Conservation (phyloP, 2,888 invertebrate genomes). For the Drosophila heteroneura region DNA sequence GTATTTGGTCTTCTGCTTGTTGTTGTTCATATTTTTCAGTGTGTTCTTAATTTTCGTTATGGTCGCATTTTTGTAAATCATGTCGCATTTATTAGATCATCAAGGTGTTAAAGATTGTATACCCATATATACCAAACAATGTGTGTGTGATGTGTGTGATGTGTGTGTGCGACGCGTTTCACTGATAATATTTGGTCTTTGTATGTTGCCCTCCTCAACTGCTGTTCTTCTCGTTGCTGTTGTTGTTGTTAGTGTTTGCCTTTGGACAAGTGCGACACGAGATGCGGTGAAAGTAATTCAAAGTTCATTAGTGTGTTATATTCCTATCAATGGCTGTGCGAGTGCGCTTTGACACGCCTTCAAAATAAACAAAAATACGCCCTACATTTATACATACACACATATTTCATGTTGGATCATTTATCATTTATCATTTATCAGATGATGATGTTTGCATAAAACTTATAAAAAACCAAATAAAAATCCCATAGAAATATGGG, state of each 20-base stretch:
- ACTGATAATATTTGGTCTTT: conserved; percentile 72
- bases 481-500: not conserved
- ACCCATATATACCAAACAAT: not conserved
- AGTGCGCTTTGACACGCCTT: conserved; percentile 46
- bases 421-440: conserved; percentile 45
- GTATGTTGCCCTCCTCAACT: conserved; percentile 40
- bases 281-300: conserved; percentile 65
- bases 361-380: conserved; percentile 37
- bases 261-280: conserved; percentile 41
- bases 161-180: conserved; percentile 56
- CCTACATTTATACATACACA: conserved; percentile 9
- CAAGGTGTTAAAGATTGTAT: conserved; percentile 79
- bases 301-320: conserved; percentile 67
- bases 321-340: not conserved
- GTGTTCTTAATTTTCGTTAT: conserved; percentile 54
- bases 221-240: conserved; percentile 23
- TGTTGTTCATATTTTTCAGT: conserved; percentile 28
- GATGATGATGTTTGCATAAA: conserved; percentile 39
- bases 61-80: conserved; percentile 72
- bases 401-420: conserved; percentile 31
- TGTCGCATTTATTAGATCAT: conserved; percentile 80
- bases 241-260: conserved; percentile 26
- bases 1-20: conserved; percentile 4
- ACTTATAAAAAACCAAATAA: conserved; percentile 9
- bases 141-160: not conserved